Conservation (phyloP, 2,797 vertebrate species). For the Peromyscus nudipes region DNA sequence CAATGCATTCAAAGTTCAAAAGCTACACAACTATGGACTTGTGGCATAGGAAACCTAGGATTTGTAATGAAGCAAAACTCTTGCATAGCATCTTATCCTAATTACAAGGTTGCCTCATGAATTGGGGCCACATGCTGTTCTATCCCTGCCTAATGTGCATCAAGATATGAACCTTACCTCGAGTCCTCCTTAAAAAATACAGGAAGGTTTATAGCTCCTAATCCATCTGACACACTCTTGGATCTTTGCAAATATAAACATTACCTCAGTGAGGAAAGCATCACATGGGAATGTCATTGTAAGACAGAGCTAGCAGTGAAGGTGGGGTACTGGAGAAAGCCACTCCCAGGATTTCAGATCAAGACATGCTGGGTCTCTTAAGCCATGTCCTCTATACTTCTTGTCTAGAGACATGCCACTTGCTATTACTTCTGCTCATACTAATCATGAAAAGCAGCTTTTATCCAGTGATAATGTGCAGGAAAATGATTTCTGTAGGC, state of each 20-base stretch:
- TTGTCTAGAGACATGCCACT: not conserved
- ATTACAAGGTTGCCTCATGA: not conserved
- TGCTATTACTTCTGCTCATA: not conserved
- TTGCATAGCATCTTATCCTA: not conserved
- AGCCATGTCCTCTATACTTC: not conserved
- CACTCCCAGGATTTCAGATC: not conserved
- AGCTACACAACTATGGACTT: not conserved
- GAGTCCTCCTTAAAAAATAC: not conserved
- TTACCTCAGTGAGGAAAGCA: no score
- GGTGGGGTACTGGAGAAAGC: fast-evolving
- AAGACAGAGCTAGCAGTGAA: not conserved
- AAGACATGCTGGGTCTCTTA: not conserved
- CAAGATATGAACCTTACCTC: not conserved
- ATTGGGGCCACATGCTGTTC: no score
- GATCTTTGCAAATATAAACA: not conserved
- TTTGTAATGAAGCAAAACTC: not conserved
- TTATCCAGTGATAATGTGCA: not conserved
- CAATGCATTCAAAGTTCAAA: not conserved
- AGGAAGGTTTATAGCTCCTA: no score
- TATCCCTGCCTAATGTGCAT: not conserved
- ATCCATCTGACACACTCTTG: no score
- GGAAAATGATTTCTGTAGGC: not conserved
- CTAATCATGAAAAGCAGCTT: not conserved
- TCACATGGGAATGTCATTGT: no score
- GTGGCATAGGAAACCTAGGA: not conserved